These are phyloP conservation scores for Branchellion lobata DNA, from an alignment of 2,888 invertebrate species.

Conservation along the genomic window DNA sequence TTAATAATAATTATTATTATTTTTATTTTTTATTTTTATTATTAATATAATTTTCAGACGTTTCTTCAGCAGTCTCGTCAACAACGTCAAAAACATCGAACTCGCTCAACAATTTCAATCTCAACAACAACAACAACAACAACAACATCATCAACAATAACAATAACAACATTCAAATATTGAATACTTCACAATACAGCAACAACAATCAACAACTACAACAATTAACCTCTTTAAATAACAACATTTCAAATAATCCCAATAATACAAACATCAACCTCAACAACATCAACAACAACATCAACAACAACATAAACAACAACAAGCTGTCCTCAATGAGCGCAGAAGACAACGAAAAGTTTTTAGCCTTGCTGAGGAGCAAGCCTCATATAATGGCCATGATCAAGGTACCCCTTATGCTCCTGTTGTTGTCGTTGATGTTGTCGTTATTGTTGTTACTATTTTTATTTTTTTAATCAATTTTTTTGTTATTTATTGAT, in stretches of 20 bases:
- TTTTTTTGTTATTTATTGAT: background rate
- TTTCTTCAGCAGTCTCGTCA: background rate
- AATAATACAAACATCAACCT: background rate
- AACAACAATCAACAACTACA: background rate
- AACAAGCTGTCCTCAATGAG: conserved; percentile 5
- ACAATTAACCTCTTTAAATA: background rate
- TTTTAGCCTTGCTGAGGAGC: background rate
- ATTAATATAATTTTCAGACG: too few species aligned
- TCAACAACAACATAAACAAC: conserved; percentile 5
- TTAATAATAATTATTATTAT: too few species aligned
- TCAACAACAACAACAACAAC: conserved; percentile 13
- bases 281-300: conserved; percentile 30
- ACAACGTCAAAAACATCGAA: background rate
- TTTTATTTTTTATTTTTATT: too few species aligned
- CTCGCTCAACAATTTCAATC: background rate
- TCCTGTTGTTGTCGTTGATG: too few species aligned
- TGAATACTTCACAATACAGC: background rate
- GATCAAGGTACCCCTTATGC: background rate
- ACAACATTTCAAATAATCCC: conserved; percentile 30
- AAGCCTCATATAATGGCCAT: background rate
- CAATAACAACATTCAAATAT: conserved; percentile 12
- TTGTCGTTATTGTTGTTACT: too few species aligned
- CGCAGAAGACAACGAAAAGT: background rate
- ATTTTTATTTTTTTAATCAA: too few species aligned
- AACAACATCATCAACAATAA: conserved; percentile 32